These are phyloP conservation scores for Noctua janthina DNA, from an alignment of 2,888 invertebrate species.

Conservation along the genomic window DNA sequence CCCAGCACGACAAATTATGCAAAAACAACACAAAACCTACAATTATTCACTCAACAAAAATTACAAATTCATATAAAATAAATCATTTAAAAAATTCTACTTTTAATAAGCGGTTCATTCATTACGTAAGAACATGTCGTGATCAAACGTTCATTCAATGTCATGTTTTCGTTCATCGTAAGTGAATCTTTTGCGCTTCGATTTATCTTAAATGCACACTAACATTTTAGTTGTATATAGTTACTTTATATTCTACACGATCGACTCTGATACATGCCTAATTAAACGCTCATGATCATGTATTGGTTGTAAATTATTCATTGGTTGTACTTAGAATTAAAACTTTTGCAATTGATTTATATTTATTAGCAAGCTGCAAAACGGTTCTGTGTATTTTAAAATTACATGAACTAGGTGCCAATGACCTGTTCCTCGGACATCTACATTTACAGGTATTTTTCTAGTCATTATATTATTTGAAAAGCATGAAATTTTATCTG, in stretches of 20 bases:
- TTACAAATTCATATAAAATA: constrained; percentile 26
- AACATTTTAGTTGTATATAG: constrained; percentile 27
- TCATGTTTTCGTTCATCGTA: constrained; percentile 54
- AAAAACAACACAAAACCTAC: not conserved
- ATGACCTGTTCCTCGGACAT: not conserved
- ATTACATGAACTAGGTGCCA: not conserved
- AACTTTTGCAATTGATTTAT: constrained; percentile 32
- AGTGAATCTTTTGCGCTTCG: constrained; percentile 51
- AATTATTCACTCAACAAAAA: constrained; percentile 20
- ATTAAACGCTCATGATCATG: constrained; percentile 54
- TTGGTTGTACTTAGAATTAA: constrained; percentile 24
- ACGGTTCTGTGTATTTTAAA: constrained; percentile 2
- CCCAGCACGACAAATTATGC: not conserved
- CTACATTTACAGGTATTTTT: not conserved
- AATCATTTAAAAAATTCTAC: constrained; percentile 38
- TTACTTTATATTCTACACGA: constrained; percentile 41
- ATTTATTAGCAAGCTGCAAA: constrained; percentile 17
- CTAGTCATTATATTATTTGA: not conserved
- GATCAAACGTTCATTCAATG: constrained; percentile 60
- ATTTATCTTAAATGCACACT: constrained; percentile 42
- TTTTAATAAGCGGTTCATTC: constrained; percentile 49
- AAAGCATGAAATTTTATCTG: not conserved
- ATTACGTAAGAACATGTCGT: constrained; percentile 59
- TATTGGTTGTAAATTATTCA: constrained; percentile 49
- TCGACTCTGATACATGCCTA: constrained; percentile 47